Evolutionary conservation across 2,113 vertebrate genomes (phyloP), one percentile per base, ranked within the genome.

Genomic region (Heliornis fulica): DNA sequence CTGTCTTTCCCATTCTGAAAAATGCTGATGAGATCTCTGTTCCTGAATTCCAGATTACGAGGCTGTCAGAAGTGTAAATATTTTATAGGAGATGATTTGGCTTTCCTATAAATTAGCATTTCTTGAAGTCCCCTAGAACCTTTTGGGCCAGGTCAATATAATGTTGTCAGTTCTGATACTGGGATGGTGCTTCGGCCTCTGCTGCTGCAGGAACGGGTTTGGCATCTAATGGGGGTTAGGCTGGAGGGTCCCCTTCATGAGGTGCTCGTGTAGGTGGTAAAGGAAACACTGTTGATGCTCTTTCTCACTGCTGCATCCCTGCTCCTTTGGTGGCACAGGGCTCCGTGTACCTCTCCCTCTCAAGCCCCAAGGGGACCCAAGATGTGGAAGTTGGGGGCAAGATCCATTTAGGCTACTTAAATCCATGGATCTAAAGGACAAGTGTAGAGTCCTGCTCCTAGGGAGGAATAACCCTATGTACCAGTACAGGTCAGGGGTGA

Each of bases 31-130:
- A 90, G 78, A 43, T 92, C 69, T 71, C 51, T 70, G 72, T 56
- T 1, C 2, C 12, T 10, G 40, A 69, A 61, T 90, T 69, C 56
- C 69, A 9, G 36, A 87, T 92, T 36, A 69, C 21, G 34, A 92
- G 69, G 82, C 89, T 69, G 83, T 87, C 91, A 84, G 59, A 63
- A 78, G 78, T 41, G 64, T 84, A 93, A 96, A 82, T 95, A 82
- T 92, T 87, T 94, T 77, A 92, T 10, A 56, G 59, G 74, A 26
- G 82, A 63, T 46, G 57, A 87, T 80, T 89, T 50, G 77, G n/a
- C 68, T 95, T 53, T 21, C 76, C 40, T 13, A 54, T 54, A 91
- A 86, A 83, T 81, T 13, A 61, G 25, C 43, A 2, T 26, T 65
- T 90, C 36, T 15, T 17, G 19, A 74, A 41, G 34, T 51, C 57